Conservation (phyloP, 1,140 invertebrate genomes). For the Listronotus bonariensis region DNA sequence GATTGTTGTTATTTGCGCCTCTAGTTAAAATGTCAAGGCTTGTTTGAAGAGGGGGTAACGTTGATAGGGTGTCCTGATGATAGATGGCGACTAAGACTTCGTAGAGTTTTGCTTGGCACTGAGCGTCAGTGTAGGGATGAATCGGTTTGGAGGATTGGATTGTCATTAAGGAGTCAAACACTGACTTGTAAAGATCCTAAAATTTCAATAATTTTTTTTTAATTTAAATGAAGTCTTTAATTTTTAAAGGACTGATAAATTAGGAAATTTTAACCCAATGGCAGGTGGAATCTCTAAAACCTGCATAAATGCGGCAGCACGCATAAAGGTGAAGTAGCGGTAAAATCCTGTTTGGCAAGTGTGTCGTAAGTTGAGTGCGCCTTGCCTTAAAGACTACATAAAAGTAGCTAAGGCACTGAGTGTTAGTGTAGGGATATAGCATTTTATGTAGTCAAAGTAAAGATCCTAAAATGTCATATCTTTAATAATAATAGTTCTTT, state of each 20-base stretch:
- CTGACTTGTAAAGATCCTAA: slow-evolving; percentile 36
- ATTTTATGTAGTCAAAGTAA: too few species aligned
- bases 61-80: slow-evolving; percentile 25
- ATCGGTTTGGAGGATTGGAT: slow-evolving; percentile 20
- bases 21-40: slow-evolving; percentile 28
- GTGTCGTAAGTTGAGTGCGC: too few species aligned
- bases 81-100: slow-evolving; percentile 37
- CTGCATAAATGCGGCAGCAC: too few species aligned
- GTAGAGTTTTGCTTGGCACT: slow-evolving; percentile 37
- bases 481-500: too few species aligned
- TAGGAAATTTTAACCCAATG: background rate
- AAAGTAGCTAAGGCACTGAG: too few species aligned
- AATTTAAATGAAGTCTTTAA: background rate
- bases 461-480: too few species aligned
- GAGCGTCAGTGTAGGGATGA: slow-evolving; percentile 30
- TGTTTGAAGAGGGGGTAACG: slow-evolving; percentile 29
- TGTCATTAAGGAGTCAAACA: slow-evolving; percentile 20
- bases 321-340: too few species aligned
- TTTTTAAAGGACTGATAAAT: background rate
- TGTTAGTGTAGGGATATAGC: too few species aligned
- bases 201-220: slow-evolving; percentile 5
- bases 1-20: slow-evolving; percentile 25
- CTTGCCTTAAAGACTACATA: background rate
- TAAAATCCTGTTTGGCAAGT: too few species aligned
- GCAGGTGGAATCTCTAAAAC: too few species aligned